Evolutionary conservation across 2,113 vertebrate genomes (phyloP).

Genomic region (Tursiops truncatus): DNA sequence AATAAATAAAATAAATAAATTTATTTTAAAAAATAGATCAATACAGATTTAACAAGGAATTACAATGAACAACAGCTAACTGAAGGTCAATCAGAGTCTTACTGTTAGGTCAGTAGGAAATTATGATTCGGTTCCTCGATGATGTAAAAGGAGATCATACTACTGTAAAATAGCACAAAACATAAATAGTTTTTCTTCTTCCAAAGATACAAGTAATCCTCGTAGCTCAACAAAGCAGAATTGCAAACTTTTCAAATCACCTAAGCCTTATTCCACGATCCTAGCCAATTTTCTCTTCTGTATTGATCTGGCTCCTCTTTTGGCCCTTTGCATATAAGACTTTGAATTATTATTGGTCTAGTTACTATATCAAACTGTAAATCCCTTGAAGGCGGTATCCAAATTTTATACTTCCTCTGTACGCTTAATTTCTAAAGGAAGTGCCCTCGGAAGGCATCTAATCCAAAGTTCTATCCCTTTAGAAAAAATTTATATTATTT

Average conservation of each 20-base stretch:
- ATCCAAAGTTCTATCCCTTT: conserved; percentile 4
- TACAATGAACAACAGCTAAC: not conserved
- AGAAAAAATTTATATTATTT: not conserved
- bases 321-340: not conserved
- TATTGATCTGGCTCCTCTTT: not conserved
- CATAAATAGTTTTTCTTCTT: conserved; percentile 33
- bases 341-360: not conserved
- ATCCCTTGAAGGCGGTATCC: not conserved
- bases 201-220: not conserved
- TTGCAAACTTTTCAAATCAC: not conserved
- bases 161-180: conserved; percentile 40
- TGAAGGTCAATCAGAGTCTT: not conserved
- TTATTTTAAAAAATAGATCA: not conserved
- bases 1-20: no score
- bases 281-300: not conserved
- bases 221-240: not conserved
- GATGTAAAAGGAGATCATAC: not conserved
- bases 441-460: not conserved
- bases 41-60: not conserved
- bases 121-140: not conserved
- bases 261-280: not conserved
- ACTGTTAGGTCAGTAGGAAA: conserved; percentile 21
- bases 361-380: not conserved
- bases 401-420: not conserved
- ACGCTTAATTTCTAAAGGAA: not conserved